A percentile compares a stretch with the other conserved stretches of the same genome.
phyloP scores from a whole-genome alignment of 2,888 invertebrate genomes.

The Luperina nickerlii region DNA sequence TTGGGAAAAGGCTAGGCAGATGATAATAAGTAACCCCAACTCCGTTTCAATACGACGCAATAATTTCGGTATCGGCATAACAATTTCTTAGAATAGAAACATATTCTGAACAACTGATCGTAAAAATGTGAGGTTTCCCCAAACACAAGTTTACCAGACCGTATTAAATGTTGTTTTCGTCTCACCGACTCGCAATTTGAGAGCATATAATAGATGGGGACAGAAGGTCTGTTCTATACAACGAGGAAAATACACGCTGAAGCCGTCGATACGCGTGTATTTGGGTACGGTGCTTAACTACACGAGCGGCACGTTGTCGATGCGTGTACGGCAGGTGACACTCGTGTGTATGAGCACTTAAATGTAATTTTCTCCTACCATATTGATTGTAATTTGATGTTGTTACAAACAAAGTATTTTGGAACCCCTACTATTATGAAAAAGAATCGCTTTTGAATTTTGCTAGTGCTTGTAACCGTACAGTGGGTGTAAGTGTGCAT shows the following conservation, averaged over 20 bases:
- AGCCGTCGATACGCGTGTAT: too few relatives aligned
- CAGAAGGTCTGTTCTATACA: not conserved
- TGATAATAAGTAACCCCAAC: slow-evolving; percentile 25
- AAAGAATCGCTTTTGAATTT: not conserved
- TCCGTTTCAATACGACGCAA: slow-evolving; percentile 58
- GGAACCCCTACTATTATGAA: too few relatives aligned
- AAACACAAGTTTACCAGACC: slow-evolving; percentile 73
- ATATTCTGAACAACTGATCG: slow-evolving; percentile 66
- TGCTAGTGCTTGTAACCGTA: not conserved
- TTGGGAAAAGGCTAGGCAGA: too few relatives aligned
- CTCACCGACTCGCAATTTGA: slow-evolving; percentile 56
- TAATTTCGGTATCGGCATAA: slow-evolving; percentile 58
- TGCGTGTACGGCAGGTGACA: too few relatives aligned
- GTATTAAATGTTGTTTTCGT: slow-evolving; percentile 78
- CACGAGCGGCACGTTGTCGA: too few relatives aligned
- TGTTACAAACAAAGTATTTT: too few relatives aligned
- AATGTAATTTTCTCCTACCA: too few relatives aligned
- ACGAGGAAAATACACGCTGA: not conserved
- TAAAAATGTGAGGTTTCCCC: slow-evolving; percentile 64
- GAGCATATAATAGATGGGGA: slow-evolving; percentile 17
- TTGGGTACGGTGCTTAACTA: too few relatives aligned
- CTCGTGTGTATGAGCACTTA: too few relatives aligned
- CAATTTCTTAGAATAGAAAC: slow-evolving; percentile 62
- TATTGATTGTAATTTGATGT: too few relatives aligned
- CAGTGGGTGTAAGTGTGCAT: not conserved